Base-by-base conservation (phyloP, 2,113 vertebrate species). In the Cyprinus carpio region DNA sequence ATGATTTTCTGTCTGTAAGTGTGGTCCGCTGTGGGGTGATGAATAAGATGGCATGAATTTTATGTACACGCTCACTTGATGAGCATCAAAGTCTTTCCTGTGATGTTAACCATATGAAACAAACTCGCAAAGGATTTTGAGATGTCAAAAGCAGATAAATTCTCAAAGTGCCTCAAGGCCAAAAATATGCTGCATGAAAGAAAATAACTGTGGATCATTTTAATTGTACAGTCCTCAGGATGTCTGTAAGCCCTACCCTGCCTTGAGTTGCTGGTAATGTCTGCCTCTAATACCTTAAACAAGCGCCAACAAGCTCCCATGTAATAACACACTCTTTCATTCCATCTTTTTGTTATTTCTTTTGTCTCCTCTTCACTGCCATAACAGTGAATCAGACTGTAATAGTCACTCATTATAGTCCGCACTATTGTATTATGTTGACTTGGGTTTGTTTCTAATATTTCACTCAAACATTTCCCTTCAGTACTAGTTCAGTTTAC, bases 231-330 rank as follows among this genome's bases (percentile, higher is more conserved):
- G 29, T 9, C 77, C 16, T 62, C 34, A 40, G 54, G 12, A 11
- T 46, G 60, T 67, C 23, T 31, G 16, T 58, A 29, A 81, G 4
- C 78, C 78, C n/a, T 81, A 25, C 60, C 78, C 40, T 81, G 23
- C 8, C 23, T 81, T 46, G 4, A 40, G 9, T 81, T 64, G 34
- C 8, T 64, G 16, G 56, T 60, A 65, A 46, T 1, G 13, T 72
- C 43, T 20, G 56, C 18, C 49, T 86, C 34, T 60, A 64, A 86
- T 81, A 4, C 25, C 54, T 60, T 31, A 4, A 58, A 84, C 85
- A 86, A 64, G 87, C 43, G n/a, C 18, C 4, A 23, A 77, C 87
- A 64, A 84, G 85, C 54, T 84, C 40, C 34, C 13, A 58, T 34
- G 40, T 69, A 54, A 11, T 25, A 16, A 31, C 37, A 51, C n/a